Percentiles rank a stretch among this genome's conserved stretches.
Conservation (phyloP, 2,888 invertebrate species). For the Oxyscelio sp. region DNA sequence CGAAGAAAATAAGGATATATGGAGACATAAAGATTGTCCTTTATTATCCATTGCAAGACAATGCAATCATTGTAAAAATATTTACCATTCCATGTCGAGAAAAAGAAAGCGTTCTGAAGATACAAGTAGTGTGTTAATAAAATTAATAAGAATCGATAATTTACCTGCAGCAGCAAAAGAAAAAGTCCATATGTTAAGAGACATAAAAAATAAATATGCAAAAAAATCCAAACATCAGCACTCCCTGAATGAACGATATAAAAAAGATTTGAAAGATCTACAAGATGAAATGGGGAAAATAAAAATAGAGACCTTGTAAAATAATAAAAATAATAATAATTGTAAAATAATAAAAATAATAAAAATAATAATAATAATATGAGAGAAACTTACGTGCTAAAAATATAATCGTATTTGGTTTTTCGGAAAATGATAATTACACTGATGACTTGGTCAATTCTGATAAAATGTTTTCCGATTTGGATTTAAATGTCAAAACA, state of each 20-base stretch:
- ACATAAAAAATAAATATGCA: slow-evolving; percentile 19
- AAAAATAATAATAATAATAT: too few relatives aligned
- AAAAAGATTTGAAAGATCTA: slow-evolving; percentile 2
- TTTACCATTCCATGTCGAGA: background rate
- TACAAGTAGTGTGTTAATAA: background rate
- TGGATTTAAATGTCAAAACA: too few relatives aligned
- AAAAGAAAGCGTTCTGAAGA: slow-evolving; percentile 17
- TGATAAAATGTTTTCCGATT: too few relatives aligned
- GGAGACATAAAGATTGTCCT: slow-evolving; percentile 49
- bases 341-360: too few relatives aligned
- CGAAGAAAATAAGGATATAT: slow-evolving; percentile 32
- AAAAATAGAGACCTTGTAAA: slow-evolving; percentile 5
- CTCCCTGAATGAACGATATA: background rate
- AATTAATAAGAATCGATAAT: slow-evolving; percentile 4
- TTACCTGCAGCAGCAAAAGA: slow-evolving; percentile 4
- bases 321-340: slow-evolving; percentile 5
- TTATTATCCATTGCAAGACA: slow-evolving; percentile 1
- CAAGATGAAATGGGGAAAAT: slow-evolving; percentile 17
- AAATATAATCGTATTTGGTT: too few relatives aligned
- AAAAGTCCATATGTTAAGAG: background rate
- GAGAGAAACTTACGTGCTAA: too few relatives aligned
- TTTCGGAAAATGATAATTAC: too few relatives aligned
- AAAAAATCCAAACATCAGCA: slow-evolving; percentile 6
- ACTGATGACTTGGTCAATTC: too few relatives aligned
- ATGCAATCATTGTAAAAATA: slow-evolving; percentile 14